Conservation (phyloP, 1,140 invertebrate genomes). For the Drosophila repletoides region DNA sequence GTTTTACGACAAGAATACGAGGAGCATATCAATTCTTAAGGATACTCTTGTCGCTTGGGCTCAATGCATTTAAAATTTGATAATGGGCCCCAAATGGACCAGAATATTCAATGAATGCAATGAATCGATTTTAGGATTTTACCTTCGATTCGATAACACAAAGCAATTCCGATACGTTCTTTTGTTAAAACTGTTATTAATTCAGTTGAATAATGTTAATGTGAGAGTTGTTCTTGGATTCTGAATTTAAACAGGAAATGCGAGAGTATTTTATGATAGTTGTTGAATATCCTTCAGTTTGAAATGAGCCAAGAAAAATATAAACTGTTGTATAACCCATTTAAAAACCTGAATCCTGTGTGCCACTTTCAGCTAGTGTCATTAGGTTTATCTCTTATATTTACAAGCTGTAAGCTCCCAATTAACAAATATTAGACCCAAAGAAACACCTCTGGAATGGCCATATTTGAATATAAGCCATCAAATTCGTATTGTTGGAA, state of each 20-base stretch:
- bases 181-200: slow-evolving; percentile 13
- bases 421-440: slow-evolving; percentile 53
- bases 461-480: slow-evolving; percentile 60
- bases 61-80: slow-evolving; percentile 62
- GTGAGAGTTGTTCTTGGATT: slow-evolving; percentile 5
- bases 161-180: no score
- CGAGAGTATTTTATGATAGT: no score
- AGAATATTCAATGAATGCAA: slow-evolving; percentile 46
- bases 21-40: slow-evolving; percentile 56
- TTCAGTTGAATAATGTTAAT: slow-evolving; percentile 29
- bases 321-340: no score
- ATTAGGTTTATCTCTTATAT: slow-evolving; percentile 28
- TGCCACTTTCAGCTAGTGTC: not conserved
- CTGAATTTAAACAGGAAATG: no score
- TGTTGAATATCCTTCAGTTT: no score
- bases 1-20: no score
- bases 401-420: slow-evolving; percentile 57
- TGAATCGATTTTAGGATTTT: slow-evolving; percentile 45
- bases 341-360: no score
- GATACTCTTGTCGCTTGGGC: slow-evolving; percentile 49
- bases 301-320: no score
- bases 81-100: slow-evolving; percentile 58
- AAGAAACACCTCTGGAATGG: not conserved
- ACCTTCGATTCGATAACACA: slow-evolving; percentile 47
- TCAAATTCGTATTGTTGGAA: slow-evolving; percentile 69